Conservation (phyloP, 2,888 invertebrate species). For the Stegophylla sp. region DNA sequence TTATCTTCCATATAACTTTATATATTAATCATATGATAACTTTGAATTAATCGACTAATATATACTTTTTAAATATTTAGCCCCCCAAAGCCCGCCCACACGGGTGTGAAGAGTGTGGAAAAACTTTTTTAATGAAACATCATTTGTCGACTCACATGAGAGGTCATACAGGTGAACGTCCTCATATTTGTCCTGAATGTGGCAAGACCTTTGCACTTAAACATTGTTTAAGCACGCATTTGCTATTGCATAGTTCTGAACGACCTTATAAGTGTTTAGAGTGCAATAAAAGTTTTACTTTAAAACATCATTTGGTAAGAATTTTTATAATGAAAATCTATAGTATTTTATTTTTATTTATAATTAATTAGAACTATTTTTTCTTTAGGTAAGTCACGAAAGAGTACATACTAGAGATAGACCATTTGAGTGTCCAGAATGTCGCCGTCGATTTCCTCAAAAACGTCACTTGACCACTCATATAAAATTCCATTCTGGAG, state of each 20-base stretch:
- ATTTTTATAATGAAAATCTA: neutral
- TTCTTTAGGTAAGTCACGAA: slow-evolving; percentile 74
- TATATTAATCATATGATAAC: no score
- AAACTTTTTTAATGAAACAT: slow-evolving; percentile 64
- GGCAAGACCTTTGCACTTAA: slow-evolving; percentile 64
- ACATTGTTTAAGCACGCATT: slow-evolving; percentile 73
- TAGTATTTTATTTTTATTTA: neutral
- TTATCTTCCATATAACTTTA: no score
- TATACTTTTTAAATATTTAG: slow-evolving; percentile 23
- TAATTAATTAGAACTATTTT: neutral
- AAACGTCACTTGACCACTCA: slow-evolving; percentile 84
- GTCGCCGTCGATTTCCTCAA: slow-evolving; percentile 81
- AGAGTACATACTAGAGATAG: slow-evolving; percentile 82
- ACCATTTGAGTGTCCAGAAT: slow-evolving; percentile 82
- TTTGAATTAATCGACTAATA: neutral
- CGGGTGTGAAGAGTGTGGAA: slow-evolving; percentile 64
- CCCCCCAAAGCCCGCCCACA: slow-evolving; percentile 63
- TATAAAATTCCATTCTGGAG: slow-evolving; percentile 85
- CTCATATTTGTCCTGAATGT: slow-evolving; percentile 64
- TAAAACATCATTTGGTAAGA: slow-evolving; percentile 77
- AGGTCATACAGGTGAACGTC: slow-evolving; percentile 72
- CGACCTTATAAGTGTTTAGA: slow-evolving; percentile 83
- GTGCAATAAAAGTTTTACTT: slow-evolving; percentile 85
- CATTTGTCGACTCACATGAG: slow-evolving; percentile 76
- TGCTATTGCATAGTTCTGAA: slow-evolving; percentile 80